These are phyloP conservation scores for Silurus asotus DNA, from an alignment of 2,113 vertebrate species.

Conservation along the genomic window DNA sequence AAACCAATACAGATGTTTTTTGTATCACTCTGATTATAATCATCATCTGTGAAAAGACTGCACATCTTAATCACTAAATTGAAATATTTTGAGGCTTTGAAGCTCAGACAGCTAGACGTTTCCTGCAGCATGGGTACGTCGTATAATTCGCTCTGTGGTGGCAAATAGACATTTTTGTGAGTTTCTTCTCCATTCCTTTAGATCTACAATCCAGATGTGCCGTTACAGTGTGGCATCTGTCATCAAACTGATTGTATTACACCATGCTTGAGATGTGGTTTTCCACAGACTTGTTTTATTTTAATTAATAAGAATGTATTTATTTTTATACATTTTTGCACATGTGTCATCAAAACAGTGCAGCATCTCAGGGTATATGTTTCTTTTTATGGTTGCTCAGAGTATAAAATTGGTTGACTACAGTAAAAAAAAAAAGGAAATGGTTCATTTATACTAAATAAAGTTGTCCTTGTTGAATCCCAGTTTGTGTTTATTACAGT, in stretches of 20 bases:
- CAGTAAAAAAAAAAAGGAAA: background rate
- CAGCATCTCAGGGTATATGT: background rate
- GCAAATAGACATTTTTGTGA: background rate
- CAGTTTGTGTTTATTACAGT: background rate
- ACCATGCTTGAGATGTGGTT: constrained; percentile 20
- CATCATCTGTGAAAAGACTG: background rate
- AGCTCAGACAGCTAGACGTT: background rate
- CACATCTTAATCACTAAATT: background rate
- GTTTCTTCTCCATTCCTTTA: background rate
- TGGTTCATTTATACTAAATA: background rate
- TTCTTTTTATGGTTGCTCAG: background rate
- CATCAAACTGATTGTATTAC: background rate
- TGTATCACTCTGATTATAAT: background rate
- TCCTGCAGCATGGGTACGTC: background rate
- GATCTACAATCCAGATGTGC: background rate
- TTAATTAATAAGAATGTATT: background rate
- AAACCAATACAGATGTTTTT: background rate
- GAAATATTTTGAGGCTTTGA: background rate
- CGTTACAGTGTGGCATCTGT: background rate
- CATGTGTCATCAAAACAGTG: background rate
- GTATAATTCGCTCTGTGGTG: background rate
- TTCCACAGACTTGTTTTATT: background rate
- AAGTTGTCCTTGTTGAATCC: background rate
- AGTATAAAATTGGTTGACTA: background rate
- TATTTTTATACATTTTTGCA: background rate